Evolutionary conservation across 2,797 vertebrate genomes (phyloP).

Genomic region (Buceros bicornis): DNA sequence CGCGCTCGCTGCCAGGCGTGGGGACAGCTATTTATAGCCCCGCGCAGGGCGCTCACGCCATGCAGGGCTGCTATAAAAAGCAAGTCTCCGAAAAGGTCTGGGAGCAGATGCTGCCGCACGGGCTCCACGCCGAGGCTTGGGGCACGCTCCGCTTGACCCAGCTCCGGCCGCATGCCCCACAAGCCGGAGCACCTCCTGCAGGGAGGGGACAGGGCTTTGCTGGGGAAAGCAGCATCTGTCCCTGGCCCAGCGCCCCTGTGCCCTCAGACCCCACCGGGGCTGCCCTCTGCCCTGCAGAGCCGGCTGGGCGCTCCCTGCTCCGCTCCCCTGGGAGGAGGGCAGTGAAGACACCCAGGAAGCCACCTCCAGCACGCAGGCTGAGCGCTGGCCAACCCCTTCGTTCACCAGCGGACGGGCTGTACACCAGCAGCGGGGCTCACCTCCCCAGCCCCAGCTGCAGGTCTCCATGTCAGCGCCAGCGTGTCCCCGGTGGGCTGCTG

Average conservation of each 20-base stretch:
- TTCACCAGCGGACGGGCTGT: accelerated
- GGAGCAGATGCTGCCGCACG: constrained; percentile 13
- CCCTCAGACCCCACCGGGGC: neutral
- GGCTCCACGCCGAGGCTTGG: neutral
- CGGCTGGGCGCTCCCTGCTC: neutral
- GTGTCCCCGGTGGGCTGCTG: accelerated
- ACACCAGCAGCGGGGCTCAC: accelerated
- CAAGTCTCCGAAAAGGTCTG: constrained; percentile 21
- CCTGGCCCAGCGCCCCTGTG: accelerated
- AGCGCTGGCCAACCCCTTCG: neutral
- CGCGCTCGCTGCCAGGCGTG: neutral
- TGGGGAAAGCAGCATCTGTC: neutral
- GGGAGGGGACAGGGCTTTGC: neutral
- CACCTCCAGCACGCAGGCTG: accelerated
- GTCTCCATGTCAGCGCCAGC: no score
- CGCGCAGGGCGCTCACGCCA: neutral
- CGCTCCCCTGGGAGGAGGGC: neutral
- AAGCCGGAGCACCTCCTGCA: neutral
- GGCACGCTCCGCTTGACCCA: neutral
- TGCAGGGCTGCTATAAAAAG: constrained; percentile 63
- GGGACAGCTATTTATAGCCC: constrained; percentile 52
- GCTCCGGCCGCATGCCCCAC: neutral
- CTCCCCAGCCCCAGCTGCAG: neutral
- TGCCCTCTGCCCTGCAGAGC: neutral
- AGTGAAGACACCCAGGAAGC: neutral